These are phyloP conservation scores for Monochamus saltuarius DNA, from an alignment of 1,140 invertebrate genomes.

Conservation along the genomic window DNA sequence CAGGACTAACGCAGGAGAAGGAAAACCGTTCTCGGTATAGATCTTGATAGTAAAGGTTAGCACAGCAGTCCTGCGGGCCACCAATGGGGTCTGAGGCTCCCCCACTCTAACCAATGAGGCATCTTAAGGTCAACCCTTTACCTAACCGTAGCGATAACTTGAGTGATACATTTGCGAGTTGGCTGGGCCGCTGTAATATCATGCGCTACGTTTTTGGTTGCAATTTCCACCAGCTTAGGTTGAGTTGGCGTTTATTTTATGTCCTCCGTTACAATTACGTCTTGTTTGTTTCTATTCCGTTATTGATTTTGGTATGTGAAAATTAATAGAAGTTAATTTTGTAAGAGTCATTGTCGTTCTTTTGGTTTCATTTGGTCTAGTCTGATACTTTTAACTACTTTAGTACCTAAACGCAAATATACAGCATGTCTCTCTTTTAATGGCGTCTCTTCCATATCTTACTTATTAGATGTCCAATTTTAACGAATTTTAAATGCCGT, in stretches of 20 bases:
- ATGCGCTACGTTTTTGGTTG: conserved; percentile 30
- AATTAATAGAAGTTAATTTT: too few species aligned
- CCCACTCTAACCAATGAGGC: conserved; percentile 49
- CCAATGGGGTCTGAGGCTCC: conserved; percentile 49
- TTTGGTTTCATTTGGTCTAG: too few species aligned
- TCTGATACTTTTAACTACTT: too few species aligned
- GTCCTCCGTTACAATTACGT: conserved; percentile 27
- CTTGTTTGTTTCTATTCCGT: conserved; percentile 27
- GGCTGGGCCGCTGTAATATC: conserved; percentile 35
- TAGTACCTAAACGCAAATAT: too few species aligned
- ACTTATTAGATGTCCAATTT: too few species aligned
- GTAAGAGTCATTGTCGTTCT: too few species aligned
- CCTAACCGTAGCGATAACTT: conserved; percentile 30
- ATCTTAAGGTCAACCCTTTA: conserved; percentile 47
- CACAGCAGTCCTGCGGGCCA: conserved; percentile 44
- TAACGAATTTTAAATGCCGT: too few species aligned
- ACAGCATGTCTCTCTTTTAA: too few species aligned
- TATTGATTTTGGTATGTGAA: conserved; percentile 14
- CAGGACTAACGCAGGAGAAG: conserved; percentile 7
- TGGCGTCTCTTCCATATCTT: too few species aligned
- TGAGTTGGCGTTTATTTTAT: conserved; percentile 22
- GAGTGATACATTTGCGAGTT: conserved; percentile 22
- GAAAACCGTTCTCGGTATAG: conserved; percentile 36
- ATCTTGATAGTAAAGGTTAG: conserved; percentile 50
- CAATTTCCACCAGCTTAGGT: conserved; percentile 26